phyloP scores from a whole-genome alignment of 2,888 invertebrate genomes.

The Parnassius apollo region DNA sequence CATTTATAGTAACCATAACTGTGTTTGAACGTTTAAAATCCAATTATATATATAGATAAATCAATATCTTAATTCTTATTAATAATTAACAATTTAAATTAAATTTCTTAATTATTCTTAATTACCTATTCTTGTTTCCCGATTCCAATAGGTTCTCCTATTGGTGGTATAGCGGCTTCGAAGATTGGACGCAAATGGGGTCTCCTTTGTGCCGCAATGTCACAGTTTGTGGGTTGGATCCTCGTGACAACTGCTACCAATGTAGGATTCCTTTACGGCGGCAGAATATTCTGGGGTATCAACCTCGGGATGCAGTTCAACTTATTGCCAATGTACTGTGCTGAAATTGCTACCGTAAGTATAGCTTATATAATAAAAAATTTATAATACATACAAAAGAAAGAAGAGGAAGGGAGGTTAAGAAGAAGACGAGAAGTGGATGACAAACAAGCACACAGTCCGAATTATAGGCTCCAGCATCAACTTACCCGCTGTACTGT shows the following conservation, averaged over 20 bases:
- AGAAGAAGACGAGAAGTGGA: too few species aligned
- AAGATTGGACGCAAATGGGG: constrained; percentile 86
- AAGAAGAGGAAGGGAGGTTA: too few species aligned
- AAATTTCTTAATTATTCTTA: too few species aligned
- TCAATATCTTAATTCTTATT: background rate
- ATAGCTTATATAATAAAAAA: background rate
- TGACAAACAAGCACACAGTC: too few species aligned
- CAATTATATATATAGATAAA: too few species aligned
- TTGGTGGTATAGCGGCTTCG: constrained; percentile 85
- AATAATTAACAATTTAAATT: too few species aligned
- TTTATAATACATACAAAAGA: too few species aligned
- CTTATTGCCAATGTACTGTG: constrained; percentile 91
- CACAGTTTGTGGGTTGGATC: constrained; percentile 86
- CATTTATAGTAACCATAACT: too few species aligned
- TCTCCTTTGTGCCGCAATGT: constrained; percentile 83
- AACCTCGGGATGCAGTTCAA: constrained; percentile 86
- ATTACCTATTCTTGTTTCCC: background rate
- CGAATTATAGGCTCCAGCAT: too few species aligned
- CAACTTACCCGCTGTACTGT: too few species aligned
- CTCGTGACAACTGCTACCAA: constrained; percentile 80
- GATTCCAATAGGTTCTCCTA: constrained; percentile 81
- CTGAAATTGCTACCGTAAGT: constrained; percentile 88
- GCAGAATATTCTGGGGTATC: constrained; percentile 82
- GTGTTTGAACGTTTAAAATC: too few species aligned
- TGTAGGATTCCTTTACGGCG: constrained; percentile 76